Evolutionary conservation across 2,888 invertebrate genomes (phyloP).

Genomic region (Asteroscopus sphinx): DNA sequence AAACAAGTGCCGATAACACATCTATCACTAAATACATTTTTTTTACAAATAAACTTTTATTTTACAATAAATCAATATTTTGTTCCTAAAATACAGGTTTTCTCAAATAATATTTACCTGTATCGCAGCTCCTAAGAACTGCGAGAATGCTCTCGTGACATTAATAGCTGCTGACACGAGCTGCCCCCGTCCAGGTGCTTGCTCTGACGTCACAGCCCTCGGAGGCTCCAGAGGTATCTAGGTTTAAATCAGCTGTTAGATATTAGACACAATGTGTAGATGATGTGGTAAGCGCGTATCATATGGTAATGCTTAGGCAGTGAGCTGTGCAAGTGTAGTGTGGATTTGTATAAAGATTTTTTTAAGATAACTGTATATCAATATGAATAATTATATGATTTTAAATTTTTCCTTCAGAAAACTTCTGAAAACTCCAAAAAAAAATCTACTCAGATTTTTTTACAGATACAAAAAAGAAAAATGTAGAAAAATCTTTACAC

Average conservation of each 20-base stretch:
- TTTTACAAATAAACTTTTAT: not conserved
- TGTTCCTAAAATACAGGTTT: too few species aligned
- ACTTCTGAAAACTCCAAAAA: too few species aligned
- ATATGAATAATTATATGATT: too few species aligned
- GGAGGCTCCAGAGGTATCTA: slow-evolving; percentile 88
- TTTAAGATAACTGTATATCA: too few species aligned
- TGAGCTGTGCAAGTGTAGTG: slow-evolving; percentile 44
- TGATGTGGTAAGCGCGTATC: slow-evolving; percentile 23
- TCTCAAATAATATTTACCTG: slow-evolving; percentile 88
- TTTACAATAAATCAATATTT: too few species aligned
- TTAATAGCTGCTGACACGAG: slow-evolving; percentile 93
- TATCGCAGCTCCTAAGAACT: slow-evolving; percentile 94
- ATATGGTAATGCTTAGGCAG: slow-evolving; percentile 56
- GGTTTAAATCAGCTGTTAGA: slow-evolving; percentile 43
- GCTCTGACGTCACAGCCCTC: slow-evolving; percentile 76
- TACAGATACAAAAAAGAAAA: slow-evolving; percentile 4
- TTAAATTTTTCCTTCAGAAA: too few species aligned
- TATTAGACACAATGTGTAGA: slow-evolving; percentile 17
- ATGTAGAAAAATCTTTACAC: slow-evolving; percentile 13
- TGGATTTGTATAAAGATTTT: slow-evolving; percentile 17
- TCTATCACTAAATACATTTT: not conserved
- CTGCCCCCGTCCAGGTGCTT: slow-evolving; percentile 82
- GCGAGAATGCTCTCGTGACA: slow-evolving; percentile 94
- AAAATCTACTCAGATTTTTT: too few species aligned
- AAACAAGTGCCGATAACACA: too few species aligned